Evolutionary conservation across 2,888 invertebrate genomes (phyloP).

Genomic region (Agrilus mali): DNA sequence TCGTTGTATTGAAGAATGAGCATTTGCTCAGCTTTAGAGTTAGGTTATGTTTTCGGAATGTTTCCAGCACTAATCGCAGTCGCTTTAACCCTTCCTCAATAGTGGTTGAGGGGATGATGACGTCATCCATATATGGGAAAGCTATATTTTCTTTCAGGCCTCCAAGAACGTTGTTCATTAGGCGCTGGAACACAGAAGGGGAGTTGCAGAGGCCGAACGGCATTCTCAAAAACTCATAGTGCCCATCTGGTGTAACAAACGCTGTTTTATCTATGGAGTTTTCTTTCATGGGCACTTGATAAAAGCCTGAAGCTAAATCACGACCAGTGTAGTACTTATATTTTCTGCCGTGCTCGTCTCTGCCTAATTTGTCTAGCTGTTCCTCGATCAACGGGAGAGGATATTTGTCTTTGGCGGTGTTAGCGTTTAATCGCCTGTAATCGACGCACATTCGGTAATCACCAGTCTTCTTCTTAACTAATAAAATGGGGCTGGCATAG

Average conservation of each 20-base stretch:
- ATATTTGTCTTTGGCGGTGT: neutral
- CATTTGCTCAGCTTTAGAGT: conserved; percentile 22
- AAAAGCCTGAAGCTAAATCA: neutral
- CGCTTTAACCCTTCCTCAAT: neutral
- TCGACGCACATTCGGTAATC: neutral
- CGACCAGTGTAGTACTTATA: too few species aligned
- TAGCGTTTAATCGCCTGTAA: neutral
- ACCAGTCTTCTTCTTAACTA: neutral
- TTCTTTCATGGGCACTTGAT: neutral
- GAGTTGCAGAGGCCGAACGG: too few species aligned
- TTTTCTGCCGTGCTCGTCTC: too few species aligned
- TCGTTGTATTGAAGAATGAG: conserved; percentile 14
- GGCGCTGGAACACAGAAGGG: too few species aligned
- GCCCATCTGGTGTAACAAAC: too few species aligned
- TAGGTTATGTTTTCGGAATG: conserved; percentile 16
- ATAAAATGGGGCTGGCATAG: too few species aligned
- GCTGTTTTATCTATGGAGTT: neutral
- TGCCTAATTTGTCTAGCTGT: too few species aligned
- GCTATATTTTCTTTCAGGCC: too few species aligned
- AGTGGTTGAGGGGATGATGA: neutral
- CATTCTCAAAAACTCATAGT: too few species aligned
- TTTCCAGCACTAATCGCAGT: neutral
- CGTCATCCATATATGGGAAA: neutral
- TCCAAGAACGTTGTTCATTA: too few species aligned
- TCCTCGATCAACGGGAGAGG: too few species aligned